phyloP scores from a whole-genome alignment of 2,113 vertebrate species.

The Sarotherodon lohbergeri region DNA sequence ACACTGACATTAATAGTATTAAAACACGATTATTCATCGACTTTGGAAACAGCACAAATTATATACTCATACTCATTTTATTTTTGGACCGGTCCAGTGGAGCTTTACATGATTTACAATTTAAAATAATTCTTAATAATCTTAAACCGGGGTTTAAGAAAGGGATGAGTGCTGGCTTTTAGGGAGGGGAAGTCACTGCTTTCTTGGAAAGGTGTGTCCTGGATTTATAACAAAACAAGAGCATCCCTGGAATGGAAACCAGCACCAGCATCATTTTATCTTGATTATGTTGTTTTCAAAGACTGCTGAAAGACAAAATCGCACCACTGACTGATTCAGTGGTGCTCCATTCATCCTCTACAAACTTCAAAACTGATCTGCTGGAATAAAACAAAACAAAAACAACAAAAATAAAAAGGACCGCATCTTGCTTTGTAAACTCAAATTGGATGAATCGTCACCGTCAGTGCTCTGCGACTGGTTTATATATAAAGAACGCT shows the following conservation, averaged over 20 bases:
- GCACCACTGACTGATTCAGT: not conserved
- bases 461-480: not conserved
- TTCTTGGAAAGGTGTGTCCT: not conserved
- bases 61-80: not conserved
- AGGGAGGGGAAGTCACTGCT: not conserved
- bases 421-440: not conserved
- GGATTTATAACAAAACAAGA: not conserved
- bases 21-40: not conserved
- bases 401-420: not conserved
- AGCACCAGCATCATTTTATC: not conserved
- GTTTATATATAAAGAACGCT: not conserved
- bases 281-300: not conserved
- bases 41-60: not conserved
- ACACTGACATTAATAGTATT: not conserved
- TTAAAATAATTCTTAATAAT: not conserved
- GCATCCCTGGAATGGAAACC: not conserved
- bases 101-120: not conserved
- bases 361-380: not conserved
- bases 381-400: not conserved
- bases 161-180: not conserved
- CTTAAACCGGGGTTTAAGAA: fast-evolving
- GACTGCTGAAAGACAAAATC: not conserved
- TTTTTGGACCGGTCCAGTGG: not conserved
- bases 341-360: not conserved
- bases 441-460: not conserved